Conservation (phyloP, 2,113 vertebrate genomes). For the Dicaeum eximium region DNA sequence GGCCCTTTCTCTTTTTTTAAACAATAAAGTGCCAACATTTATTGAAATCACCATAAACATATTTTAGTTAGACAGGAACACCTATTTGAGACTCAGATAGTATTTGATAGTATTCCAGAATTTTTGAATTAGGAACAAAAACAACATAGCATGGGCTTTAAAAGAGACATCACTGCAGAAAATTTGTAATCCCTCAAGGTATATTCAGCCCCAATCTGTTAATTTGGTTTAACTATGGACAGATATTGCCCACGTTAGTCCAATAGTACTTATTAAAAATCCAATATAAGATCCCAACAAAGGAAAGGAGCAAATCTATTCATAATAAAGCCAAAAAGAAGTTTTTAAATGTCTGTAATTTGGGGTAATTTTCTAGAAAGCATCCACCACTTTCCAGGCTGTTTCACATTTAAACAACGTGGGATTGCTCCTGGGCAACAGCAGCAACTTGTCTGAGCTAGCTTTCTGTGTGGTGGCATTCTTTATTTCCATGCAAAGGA, state of each 20-base stretch:
- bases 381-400: neutral
- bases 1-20: neutral
- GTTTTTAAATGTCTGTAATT: neutral
- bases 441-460: neutral
- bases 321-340: neutral
- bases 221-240: neutral
- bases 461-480: neutral
- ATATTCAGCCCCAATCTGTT: neutral
- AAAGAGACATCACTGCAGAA: neutral
- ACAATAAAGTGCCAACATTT: neutral
- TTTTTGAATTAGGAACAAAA: conserved; percentile 5
- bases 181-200: neutral
- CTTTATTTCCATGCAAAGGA: neutral
- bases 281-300: neutral
- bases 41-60: neutral
- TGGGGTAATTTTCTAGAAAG: neutral
- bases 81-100: neutral
- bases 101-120: neutral
- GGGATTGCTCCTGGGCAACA: neutral
- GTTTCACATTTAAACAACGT: neutral
- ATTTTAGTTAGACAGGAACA: neutral
- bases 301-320: neutral
- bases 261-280: neutral
- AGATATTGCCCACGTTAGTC: neutral
- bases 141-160: neutral